Conservation (phyloP, 1,140 invertebrate genomes). For the Stratiolaelaps scimitus region DNA sequence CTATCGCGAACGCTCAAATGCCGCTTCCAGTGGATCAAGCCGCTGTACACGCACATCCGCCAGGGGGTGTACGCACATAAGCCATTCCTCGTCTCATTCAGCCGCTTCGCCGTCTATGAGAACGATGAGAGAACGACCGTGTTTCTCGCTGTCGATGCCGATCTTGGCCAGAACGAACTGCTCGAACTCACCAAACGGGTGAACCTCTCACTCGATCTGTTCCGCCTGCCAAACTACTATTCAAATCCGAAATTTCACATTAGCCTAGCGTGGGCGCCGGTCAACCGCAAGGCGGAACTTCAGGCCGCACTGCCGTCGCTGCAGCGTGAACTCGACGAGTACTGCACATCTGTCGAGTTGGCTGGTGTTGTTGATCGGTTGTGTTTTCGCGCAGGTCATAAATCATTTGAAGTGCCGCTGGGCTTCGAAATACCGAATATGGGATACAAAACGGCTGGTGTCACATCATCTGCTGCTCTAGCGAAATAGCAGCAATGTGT, state of each 20-base stretch:
- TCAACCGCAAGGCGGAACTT: conserved; percentile 30
- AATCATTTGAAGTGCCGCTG: background rate
- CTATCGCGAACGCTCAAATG: conserved; percentile 38
- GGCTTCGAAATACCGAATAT: conserved; percentile 22
- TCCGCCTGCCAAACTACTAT: conserved; percentile 37
- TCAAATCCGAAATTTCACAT: conserved; percentile 37
- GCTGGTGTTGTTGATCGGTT: conserved; percentile 5
- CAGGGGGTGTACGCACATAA: conserved; percentile 33
- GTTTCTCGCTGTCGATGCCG: conserved; percentile 36
- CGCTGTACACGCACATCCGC: conserved; percentile 35
- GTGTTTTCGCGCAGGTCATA: background rate
- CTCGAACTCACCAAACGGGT: conserved; percentile 34
- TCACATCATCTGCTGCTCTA: too few species aligned
- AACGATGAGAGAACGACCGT: conserved; percentile 38
- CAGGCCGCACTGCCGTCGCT: background rate
- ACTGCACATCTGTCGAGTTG: background rate
- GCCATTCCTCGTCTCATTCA: conserved; percentile 33
- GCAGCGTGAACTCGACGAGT: conserved; percentile 17
- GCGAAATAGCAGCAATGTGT: too few species aligned
- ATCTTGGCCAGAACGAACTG: conserved; percentile 32
- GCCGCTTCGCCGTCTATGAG: conserved; percentile 36
- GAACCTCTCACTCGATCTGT: conserved; percentile 36
- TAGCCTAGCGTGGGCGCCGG: conserved; percentile 34
- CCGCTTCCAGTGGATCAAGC: conserved; percentile 39
- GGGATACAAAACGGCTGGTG: background rate